These are phyloP conservation scores for Cranoglanis bouderius DNA, from an alignment of 2,113 vertebrate genomes.

Conservation along the genomic window DNA sequence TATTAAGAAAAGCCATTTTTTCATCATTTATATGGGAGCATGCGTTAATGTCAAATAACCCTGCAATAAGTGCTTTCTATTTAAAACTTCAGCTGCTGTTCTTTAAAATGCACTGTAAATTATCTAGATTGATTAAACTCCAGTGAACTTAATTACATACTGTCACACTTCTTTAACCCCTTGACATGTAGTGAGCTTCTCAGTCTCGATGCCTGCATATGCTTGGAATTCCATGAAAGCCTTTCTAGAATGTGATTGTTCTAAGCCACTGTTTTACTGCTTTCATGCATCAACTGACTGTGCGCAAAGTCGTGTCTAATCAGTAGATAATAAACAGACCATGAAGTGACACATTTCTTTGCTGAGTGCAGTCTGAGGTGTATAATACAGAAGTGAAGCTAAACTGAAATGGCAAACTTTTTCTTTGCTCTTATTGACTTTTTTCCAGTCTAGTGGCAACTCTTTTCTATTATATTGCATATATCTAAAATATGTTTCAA, in stretches of 20 bases:
- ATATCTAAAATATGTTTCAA: not conserved
- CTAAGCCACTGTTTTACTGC: not conserved
- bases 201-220: not conserved
- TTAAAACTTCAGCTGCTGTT: conserved; percentile 16
- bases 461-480: not conserved
- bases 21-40: conserved; percentile 58
- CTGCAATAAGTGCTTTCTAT: conserved; percentile 19
- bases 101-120: not conserved
- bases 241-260: not conserved
- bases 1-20: conserved; percentile 59
- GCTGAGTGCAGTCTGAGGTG: not conserved
- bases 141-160: conserved; percentile 22
- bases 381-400: not conserved
- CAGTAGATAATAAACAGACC: conserved; percentile 4
- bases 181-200: not conserved
- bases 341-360: not conserved
- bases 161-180: conserved; percentile 18
- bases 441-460: not conserved
- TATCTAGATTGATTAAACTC: not conserved
- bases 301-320: not conserved
- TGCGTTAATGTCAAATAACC: conserved; percentile 31
- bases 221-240: not conserved
- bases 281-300: not conserved
- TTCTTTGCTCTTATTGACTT: not conserved
- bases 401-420: not conserved